Base-by-base conservation (phyloP, 2,888 invertebrate genomes). In the Nipponacmea schrenckii region DNA sequence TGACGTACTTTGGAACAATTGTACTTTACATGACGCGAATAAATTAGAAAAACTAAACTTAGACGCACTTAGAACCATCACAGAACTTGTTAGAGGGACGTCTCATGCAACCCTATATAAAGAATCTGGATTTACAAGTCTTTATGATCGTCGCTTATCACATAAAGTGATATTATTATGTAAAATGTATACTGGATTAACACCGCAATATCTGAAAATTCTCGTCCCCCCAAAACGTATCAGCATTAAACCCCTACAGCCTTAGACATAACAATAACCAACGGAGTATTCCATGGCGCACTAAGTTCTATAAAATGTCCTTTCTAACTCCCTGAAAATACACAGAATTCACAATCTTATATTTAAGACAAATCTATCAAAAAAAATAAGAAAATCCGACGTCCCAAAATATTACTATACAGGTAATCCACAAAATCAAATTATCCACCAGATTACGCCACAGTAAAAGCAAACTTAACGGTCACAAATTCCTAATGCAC, bases 21-120 rank as follows among this genome's bases (percentile, higher is more conserved):
- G 56, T 14, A 56, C 12, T 10, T 20, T n/a, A n/a, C 20, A 56
- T 8, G 20, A 56, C n/a, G 56, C 56, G 24, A n/a, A 17, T 56
- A 56, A 56, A 56, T n/a, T 56, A 56, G 56, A 56, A 56, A 56
- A 56, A 56, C 17, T 56, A 12, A n/a, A 56, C 56, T 24, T 20
- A 56, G 56, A 56, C 24, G 56, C 56, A n/a, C 1, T 56, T 10
- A 17, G 56, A 56, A 56, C 56, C 5, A 56, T 56, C n/a, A n/a
- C 56, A 20, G 56, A n/a, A 20, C 56, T 56, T 3, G 8, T 24
- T 20, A 56, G 56, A 24, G n/a, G 56, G 14, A 56, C 56, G 20
- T 56, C 56, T 2, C 56, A 56, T 24, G 56, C n/a, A 56, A 56
- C n/a, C n/a, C n/a, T 56, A n/a, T 56, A 56, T 24, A 20, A 10